Base-by-base conservation (phyloP, 2,888 invertebrate species). In the Lymantria dispar region DNA sequence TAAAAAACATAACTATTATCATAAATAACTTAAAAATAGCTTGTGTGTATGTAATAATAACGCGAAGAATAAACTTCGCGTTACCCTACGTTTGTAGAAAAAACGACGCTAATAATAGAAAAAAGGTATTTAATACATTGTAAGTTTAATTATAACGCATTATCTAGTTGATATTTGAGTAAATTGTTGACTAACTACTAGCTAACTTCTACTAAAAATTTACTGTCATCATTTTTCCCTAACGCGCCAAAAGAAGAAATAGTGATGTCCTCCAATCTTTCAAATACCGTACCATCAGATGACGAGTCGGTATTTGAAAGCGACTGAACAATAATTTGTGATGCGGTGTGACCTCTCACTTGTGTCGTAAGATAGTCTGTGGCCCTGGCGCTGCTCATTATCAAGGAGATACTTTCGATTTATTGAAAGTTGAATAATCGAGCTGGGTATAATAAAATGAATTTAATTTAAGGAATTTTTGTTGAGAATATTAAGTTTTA, bases 371-470 rank as follows among this genome's bases (percentile, higher is more conserved):
- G 37, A 15, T 43, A 39, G 46, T n/a, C 22, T 15, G 40, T 43
- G 51, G 15, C 50, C 54, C 46, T 51, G 54, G 50, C 45, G 44
- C n/a, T 52, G 37, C 44, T 51, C 55, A 58, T 52, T 53, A 63
- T 56, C 67, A 64, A 60, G 64, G 60, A 64, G 60, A 54, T 37
- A 60, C 67, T 64, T 64, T 66, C 64, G 50, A 66, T 63, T 52
- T 47, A 56, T 63, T 63, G 51, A 56, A 66, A 58, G 52, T 55
- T 55, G 36, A 22, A 42, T 14, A 38, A 38, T n/a, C 12, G 8
- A 14, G 12, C 13, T 14, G 40, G 9, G 3, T 14, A 9, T 41
- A 40, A 12, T 30, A 43, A 43, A 31, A 43, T 31, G 3, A 31
- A 10, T 14, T 14, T 40, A 40, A 10, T 33, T 10, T 33, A 1